Evolutionary conservation across 2,888 invertebrate species (phyloP).

Genomic region (Synergus itoensis): DNA sequence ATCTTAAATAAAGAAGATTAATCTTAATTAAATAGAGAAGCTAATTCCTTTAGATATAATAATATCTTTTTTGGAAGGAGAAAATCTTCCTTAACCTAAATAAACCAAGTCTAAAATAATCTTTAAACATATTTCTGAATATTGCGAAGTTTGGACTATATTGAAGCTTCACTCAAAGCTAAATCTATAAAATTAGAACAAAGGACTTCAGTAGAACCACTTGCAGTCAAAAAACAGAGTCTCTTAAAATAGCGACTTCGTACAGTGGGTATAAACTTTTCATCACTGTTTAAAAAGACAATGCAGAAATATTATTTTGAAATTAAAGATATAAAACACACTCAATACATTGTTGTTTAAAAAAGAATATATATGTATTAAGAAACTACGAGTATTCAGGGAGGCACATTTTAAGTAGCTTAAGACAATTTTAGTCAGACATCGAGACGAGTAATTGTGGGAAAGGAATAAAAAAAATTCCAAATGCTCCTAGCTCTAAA

Average conservation of each 20-base stretch:
- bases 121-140: background rate
- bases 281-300: background rate
- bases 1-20: too few relatives aligned
- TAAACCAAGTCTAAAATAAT: background rate
- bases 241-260: slow-evolving; percentile 4
- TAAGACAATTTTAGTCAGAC: background rate
- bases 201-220: slow-evolving; percentile 23
- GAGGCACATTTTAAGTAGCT: background rate
- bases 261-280: slow-evolving; percentile 8
- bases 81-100: too few relatives aligned
- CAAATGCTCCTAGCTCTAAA: background rate
- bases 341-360: background rate
- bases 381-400: background rate
- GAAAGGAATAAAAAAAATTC: background rate
- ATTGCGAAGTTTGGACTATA: background rate
- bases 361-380: background rate
- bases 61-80: too few relatives aligned
- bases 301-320: background rate
- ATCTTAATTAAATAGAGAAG: too few relatives aligned
- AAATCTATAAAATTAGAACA: slow-evolving; percentile 25
- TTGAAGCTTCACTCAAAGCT: background rate
- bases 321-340: background rate
- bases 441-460: background rate
- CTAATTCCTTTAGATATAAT: too few relatives aligned
- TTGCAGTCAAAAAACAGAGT: slow-evolving; percentile 10